These are phyloP conservation scores for Toxostoma redivivum DNA, from an alignment of 2,113 vertebrate genomes.

Conservation along the genomic window DNA sequence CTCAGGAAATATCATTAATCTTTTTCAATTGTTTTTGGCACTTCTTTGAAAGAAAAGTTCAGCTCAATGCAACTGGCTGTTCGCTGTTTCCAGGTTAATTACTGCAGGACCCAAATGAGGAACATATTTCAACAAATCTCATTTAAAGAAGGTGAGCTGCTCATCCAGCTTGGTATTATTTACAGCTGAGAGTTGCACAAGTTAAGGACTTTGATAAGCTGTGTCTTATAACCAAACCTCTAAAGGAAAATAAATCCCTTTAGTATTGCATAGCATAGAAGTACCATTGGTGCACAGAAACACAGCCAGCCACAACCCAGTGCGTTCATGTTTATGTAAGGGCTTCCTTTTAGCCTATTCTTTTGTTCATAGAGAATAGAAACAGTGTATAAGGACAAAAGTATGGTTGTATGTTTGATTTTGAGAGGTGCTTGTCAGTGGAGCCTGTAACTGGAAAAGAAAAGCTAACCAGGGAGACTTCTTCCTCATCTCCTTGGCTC, in stretches of 20 bases:
- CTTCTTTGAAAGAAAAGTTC: conserved; percentile 43
- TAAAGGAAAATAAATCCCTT: neutral
- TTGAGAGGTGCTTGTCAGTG: conserved; percentile 4
- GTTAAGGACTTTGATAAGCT: neutral
- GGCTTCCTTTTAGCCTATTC: conserved; percentile 13
- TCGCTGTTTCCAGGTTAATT: conserved; percentile 29
- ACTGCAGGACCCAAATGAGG: neutral
- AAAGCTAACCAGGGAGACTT: neutral
- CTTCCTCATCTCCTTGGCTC: neutral
- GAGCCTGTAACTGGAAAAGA: neutral
- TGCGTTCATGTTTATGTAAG: conserved; percentile 5
- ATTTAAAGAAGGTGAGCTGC: conserved; percentile 3
- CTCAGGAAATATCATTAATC: conserved; percentile 51
- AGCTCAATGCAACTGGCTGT: neutral
- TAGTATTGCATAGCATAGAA: neutral
- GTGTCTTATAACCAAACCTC: neutral
- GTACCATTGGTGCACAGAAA: neutral
- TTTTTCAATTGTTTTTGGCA: conserved; percentile 42
- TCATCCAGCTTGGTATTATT: neutral
- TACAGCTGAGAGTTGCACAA: neutral
- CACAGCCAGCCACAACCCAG: neutral
- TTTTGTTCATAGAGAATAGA: conserved; percentile 13
- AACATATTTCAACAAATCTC: neutral
- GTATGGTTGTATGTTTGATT: neutral
- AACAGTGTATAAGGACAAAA: neutral